Base-by-base conservation (phyloP, 2,888 invertebrate genomes). In the Trichogramma dendrolimi region DNA sequence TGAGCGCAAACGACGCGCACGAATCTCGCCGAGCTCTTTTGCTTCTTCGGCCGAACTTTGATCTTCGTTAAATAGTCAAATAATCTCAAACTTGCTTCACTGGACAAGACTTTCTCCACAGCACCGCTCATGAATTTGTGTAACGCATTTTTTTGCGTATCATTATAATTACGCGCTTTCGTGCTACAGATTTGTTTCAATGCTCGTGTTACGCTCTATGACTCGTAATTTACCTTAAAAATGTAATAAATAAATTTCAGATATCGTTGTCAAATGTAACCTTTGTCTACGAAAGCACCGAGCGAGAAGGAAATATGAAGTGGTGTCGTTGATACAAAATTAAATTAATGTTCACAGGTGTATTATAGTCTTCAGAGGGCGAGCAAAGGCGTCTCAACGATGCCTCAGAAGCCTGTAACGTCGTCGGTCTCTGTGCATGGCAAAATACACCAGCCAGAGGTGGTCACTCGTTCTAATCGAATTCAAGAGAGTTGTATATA, bases 401-500 rank as follows among this genome's bases (percentile, higher is more conserved):
- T 83, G 71, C 83, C 83, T 1, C 73, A 80, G 62, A 81, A 83
- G 73, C 78, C 81, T 10, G 89, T 90, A 73, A 87, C 90, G 75
- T 90, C 90, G 76, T 89, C 90, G 66, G 83, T 90, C 63, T 89
- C 90, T 66, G 89, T 90, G 74, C 90, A 90, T 80, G 85, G 90
- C 69, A 77, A 76, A 67, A 75, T 77, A 64, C 85, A 90, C 73
- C 87, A 90, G 72, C 91, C 91, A 67, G 92, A 92, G 80, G 90
- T 92, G 70, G 91, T 92, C 68, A 92, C 92, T 71, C 91, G 91
- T 67, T 91, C 91, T 68, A 91, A 91, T 83, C 86, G 91, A 75
- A 91, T 92, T 81, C 92, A 92, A 81, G 92, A 92, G 82, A 92
- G 91, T 83, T 92, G 92, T 89, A 92, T 92, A 88, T 92, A 90